These are phyloP conservation scores for Loriculus beryllinus DNA, from an alignment of 2,797 vertebrate genomes.

Conservation along the genomic window DNA sequence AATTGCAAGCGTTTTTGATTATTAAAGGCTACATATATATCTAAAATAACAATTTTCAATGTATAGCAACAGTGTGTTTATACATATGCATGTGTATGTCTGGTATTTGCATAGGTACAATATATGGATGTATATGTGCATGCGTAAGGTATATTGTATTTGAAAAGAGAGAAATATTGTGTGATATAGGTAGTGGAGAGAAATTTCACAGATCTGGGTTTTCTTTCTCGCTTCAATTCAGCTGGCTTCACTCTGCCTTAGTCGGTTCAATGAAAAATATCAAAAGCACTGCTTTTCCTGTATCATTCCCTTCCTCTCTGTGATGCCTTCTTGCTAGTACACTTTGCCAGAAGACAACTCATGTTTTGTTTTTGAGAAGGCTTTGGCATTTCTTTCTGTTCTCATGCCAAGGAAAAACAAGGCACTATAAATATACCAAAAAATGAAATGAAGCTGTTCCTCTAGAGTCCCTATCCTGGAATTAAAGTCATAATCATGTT, in stretches of 20 bases:
- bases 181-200: background rate
- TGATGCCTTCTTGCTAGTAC: background rate
- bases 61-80: background rate
- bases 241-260: background rate
- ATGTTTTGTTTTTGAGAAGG: constrained; percentile 22
- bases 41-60: background rate
- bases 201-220: background rate
- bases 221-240: background rate
- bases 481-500: background rate
- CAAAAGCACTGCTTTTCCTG: background rate
- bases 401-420: constrained; percentile 8
- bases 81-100: background rate
- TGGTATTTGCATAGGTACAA: background rate
- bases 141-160: background rate
- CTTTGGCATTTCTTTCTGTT: constrained; percentile 38
- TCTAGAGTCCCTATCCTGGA: background rate
- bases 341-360: constrained; percentile 28
- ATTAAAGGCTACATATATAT: background rate
- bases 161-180: background rate
- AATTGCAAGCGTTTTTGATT: background rate
- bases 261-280: background rate
- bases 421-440: background rate
- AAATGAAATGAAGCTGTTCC: background rate
- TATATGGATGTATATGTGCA: background rate
- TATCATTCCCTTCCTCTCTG: background rate